Base-by-base conservation (phyloP, 2,888 invertebrate genomes). In the Chrysopilus asiliformis region DNA sequence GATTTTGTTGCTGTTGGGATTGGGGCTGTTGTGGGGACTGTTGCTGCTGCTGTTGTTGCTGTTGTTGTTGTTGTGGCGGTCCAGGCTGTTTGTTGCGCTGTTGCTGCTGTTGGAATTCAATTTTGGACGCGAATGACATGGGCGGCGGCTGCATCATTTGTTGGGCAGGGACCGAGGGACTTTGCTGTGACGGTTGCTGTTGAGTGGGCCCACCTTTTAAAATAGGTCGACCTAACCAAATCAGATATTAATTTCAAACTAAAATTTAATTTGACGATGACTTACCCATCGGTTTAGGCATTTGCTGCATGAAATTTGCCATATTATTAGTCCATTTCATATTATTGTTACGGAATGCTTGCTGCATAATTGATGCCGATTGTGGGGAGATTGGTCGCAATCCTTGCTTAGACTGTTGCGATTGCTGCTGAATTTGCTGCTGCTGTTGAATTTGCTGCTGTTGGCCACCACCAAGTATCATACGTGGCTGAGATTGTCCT, bases 151-250 rank as follows among this genome's bases (percentile, higher is more conserved):
- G n/a, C 17, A 36, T 50, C 41, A 41, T 46, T 47, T 36, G 18
- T 34, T 34, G 40, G 9, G 40, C 22, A 32, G 36, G 42, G 39
- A 41, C 43, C 19, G 40, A 35, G 41, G 45, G 27, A 45, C 49
- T 8, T 36, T 29, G 19, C 40, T 30, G 28, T n/a, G 40, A 35
- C 41, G 45, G 27, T 45, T 48, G 7, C 35, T 29, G 19, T 41
- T 30, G 28, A 8, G 22, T 6, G 52, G 41, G 19, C 10, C 53
- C 50, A 32, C 60, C 63, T 45, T 62, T 62, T 9, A 61, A 40
- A 39, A 62, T 62, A 9, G 61, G 61, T 12, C 61, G 56, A 17
- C 62, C 61, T 60, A 9, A 12, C n/a, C 17, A 16, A 34, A 33
- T 22, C 7, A 8, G 4, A 16, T 16, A 30, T 15, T 14, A 30